A percentile compares a stretch with the other conserved stretches of the same genome.
These are phyloP conservation scores for Andrena camellia DNA, from an alignment of 2,888 invertebrate species.

Conservation along the genomic window DNA sequence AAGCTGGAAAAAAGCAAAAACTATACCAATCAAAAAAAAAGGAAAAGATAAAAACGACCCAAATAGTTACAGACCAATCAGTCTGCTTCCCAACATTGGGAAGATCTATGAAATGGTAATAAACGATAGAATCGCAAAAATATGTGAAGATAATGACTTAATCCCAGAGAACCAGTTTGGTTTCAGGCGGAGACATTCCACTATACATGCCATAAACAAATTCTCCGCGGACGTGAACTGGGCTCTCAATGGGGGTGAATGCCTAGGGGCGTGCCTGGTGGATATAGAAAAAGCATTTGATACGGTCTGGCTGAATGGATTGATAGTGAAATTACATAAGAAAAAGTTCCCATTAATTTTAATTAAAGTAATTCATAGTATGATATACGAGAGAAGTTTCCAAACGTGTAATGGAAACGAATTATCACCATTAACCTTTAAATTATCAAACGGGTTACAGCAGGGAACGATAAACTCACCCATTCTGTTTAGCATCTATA, in stretches of 20 bases:
- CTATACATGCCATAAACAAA: slow-evolving; percentile 51
- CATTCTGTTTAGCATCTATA: slow-evolving; percentile 30
- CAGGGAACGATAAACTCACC: slow-evolving; percentile 58
- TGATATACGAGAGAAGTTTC: slow-evolving; percentile 43
- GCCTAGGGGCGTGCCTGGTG: slow-evolving; percentile 34
- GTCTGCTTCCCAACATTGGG: slow-evolving; percentile 43
- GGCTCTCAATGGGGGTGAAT: not conserved
- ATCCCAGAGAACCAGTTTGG: slow-evolving; percentile 45
- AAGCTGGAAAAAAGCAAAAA: slow-evolving; percentile 55
- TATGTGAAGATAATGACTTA: slow-evolving; percentile 10
- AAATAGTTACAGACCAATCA: slow-evolving; percentile 49
- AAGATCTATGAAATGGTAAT: slow-evolving; percentile 52
- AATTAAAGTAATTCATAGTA: slow-evolving; percentile 27
- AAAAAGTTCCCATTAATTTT: slow-evolving; percentile 26
- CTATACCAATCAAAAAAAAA: slow-evolving; percentile 37
- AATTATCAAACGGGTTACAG: slow-evolving; percentile 49
- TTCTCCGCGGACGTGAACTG: slow-evolving; percentile 30
- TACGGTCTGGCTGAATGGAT: not conserved
- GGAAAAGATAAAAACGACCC: not conserved
- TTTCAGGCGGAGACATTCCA: slow-evolving; percentile 42
- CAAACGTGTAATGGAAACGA: not conserved
- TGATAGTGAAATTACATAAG: slow-evolving; percentile 36
- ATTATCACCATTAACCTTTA: slow-evolving; percentile 2
- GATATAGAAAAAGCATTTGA: slow-evolving; percentile 60
- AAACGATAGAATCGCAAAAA: slow-evolving; percentile 40